A percentile compares a stretch with the other conserved stretches of the same genome.
These are phyloP conservation scores for Holotrichia oblita DNA, from an alignment of 1,140 invertebrate genomes.

Conservation along the genomic window DNA sequence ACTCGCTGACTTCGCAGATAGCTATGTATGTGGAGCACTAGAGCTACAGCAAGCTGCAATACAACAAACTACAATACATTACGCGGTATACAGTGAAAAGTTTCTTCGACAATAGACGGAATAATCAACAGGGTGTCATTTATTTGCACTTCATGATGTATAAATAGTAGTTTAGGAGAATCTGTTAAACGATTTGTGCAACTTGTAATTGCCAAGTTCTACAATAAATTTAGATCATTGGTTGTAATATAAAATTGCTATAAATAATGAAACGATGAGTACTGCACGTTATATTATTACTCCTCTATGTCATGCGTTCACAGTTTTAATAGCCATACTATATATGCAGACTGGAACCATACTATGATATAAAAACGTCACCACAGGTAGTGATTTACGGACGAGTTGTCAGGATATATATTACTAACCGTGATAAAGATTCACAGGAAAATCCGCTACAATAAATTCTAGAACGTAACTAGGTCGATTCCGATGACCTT, in stretches of 20 bases:
- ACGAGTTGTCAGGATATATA: neutral
- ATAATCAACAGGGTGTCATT: conserved; percentile 7
- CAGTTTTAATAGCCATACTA: no score
- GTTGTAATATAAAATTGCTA: no score
- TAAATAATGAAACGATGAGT: no score
- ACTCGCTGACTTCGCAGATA: neutral
- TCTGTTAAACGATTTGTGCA: conserved; percentile 5
- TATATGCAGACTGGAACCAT: no score
- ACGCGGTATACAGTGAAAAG: neutral
- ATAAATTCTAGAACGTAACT: conserved; percentile 2
- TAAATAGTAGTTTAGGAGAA: neutral
- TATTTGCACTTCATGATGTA: neutral
- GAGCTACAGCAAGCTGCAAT: neutral
- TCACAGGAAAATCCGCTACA: conserved; percentile 5
- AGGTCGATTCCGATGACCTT: neutral
- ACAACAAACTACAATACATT: neutral
- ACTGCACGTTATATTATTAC: no score
- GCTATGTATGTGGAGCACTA: neutral
- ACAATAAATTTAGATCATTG: neutral
- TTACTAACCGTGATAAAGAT: neutral
- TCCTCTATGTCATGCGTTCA: no score
- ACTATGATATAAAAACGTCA: neutral
- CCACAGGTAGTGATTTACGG: neutral
- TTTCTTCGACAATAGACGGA: neutral
- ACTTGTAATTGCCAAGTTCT: conserved; percentile 7